Evolutionary conservation across 1,140 invertebrate species (phyloP).

Genomic region (Onthophagus taurus): DNA sequence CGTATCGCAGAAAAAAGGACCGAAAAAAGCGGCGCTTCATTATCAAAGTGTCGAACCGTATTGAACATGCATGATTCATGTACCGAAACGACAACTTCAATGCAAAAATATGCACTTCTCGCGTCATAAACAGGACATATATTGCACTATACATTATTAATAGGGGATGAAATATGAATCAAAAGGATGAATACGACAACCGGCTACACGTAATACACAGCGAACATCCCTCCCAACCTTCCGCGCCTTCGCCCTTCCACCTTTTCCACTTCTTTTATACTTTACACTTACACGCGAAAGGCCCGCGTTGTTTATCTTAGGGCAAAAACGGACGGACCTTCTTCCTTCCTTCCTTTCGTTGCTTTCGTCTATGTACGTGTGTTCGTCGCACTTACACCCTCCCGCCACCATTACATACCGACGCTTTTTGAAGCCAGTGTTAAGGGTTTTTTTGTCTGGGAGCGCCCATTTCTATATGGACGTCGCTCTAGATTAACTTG

Average conservation of each 20-base stretch:
- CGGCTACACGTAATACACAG: neutral
- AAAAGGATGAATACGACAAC: slow-evolving; percentile 20
- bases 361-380: too few relatives aligned
- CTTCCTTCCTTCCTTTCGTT: too few relatives aligned
- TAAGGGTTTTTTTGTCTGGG: too few relatives aligned
- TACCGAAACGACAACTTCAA: slow-evolving; percentile 35
- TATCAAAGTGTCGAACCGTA: slow-evolving; percentile 37
- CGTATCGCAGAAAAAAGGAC: slow-evolving; percentile 13
- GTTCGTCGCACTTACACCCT: too few relatives aligned
- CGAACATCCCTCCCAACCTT: neutral
- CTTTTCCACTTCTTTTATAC: neutral
- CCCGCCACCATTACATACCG: too few relatives aligned
- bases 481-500: too few relatives aligned
- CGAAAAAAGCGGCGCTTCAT: slow-evolving; percentile 32
- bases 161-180: slow-evolving; percentile 34
- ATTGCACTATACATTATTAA: slow-evolving; percentile 37
- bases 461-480: too few relatives aligned
- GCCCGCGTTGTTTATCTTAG: neutral
- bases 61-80: slow-evolving; percentile 35
- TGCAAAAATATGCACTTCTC: slow-evolving; percentile 37
- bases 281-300: neutral
- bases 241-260: neutral
- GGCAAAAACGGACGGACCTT: neutral
- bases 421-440: too few relatives aligned
- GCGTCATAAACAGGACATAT: slow-evolving; percentile 36